Conservation (phyloP, 2,888 invertebrate genomes). For the Meiosimyza platycephala region DNA sequence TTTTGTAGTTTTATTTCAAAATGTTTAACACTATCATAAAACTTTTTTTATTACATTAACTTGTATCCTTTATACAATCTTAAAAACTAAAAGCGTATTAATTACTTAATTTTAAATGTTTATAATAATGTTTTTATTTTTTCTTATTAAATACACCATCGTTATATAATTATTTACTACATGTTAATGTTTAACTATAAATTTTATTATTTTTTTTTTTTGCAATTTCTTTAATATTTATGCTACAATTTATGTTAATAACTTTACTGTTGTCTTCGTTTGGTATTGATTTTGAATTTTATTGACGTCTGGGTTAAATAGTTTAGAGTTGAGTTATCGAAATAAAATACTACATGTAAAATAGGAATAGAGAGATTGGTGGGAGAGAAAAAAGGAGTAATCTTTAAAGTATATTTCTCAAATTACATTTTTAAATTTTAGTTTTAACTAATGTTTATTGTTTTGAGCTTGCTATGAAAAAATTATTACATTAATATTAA, state of each 20-base stretch:
- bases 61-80: constrained; percentile 59
- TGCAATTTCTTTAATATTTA: neutral
- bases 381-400: neutral
- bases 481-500: neutral
- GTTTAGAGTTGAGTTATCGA: neutral
- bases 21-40: constrained; percentile 46
- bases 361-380: constrained; percentile 15
- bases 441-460: no score
- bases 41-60: constrained; percentile 29
- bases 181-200: constrained; percentile 25
- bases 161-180: constrained; percentile 29
- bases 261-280: neutral
- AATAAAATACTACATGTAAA: neutral
- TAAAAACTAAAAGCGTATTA: constrained; percentile 67
- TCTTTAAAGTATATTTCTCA: no score
- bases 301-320: constrained; percentile 1
- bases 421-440: no score
- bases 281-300: neutral
- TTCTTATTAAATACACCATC: constrained; percentile 13
- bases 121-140: constrained; percentile 28
- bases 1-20: constrained; percentile 50
- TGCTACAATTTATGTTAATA: neutral
- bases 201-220: constrained; percentile 22
- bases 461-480: no score
- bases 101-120: constrained; percentile 61